Conservation (phyloP, 1,140 invertebrate genomes). For the Drosophila arawakana region DNA sequence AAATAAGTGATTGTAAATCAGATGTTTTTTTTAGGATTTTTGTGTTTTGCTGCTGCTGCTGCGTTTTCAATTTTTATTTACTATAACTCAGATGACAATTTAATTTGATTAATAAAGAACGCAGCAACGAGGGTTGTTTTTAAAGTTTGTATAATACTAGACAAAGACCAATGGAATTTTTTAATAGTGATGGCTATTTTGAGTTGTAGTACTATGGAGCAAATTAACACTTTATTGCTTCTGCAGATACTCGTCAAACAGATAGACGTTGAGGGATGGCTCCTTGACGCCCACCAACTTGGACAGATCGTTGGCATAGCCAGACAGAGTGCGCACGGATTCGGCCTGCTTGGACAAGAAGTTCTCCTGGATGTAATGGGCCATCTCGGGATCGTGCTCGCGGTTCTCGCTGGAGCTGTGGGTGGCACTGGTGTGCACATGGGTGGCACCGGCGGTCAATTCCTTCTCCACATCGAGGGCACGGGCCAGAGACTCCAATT, state of each 20-base stretch:
- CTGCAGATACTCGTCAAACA: conserved; percentile 92
- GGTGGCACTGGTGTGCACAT: conserved; percentile 86
- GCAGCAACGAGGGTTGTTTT: conserved; percentile 23
- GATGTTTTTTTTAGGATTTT: conserved; percentile 22
- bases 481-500: conserved; percentile 89
- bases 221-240: conserved; percentile 84
- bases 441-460: conserved; percentile 88
- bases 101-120: conserved; percentile 25
- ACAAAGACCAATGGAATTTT: conserved; percentile 30
- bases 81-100: conserved; percentile 60
- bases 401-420: conserved; percentile 83
- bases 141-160: conserved; percentile 37
- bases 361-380: conserved; percentile 90
- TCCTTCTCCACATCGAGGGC: conserved; percentile 91
- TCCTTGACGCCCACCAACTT: conserved; percentile 87
- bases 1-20: conserved; percentile 41
- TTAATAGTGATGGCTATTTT: conserved; percentile 53
- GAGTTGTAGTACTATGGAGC: conserved; percentile 8
- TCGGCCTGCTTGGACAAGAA: conserved; percentile 89
- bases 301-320: conserved; percentile 90
- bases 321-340: conserved; percentile 88
- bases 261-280: conserved; percentile 87
- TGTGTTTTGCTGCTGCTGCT: conserved; percentile 48
- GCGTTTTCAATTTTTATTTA: conserved; percentile 66
- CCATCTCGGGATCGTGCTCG: conserved; percentile 89